These are phyloP conservation scores for Leucosticte australis DNA, from an alignment of 2,113 vertebrate species.

Conservation along the genomic window DNA sequence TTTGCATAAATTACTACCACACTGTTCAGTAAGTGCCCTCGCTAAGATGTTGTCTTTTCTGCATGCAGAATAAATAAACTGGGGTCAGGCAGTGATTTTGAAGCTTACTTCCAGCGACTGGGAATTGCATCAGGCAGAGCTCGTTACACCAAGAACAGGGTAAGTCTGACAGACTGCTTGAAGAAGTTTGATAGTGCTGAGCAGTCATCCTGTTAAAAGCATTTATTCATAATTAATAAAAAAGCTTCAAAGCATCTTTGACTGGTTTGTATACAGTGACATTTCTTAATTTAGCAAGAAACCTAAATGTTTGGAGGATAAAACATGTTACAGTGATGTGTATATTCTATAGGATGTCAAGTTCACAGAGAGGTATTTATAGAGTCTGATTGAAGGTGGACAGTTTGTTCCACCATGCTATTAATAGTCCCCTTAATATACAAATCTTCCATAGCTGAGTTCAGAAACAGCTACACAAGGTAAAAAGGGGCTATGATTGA, in stretches of 20 bases:
- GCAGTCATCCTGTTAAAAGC: neutral
- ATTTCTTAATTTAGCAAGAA: neutral
- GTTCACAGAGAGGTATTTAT: neutral
- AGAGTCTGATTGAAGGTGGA: neutral
- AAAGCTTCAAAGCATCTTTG: neutral
- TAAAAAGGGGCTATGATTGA: neutral
- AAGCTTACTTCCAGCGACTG: conserved; percentile 92
- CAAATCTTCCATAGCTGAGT: neutral
- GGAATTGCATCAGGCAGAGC: conserved; percentile 90
- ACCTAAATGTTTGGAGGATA: neutral
- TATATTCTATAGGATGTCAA: neutral
- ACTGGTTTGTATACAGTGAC: neutral
- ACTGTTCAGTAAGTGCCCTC: neutral
- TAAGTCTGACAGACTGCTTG: conserved; percentile 48
- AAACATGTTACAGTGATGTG: neutral
- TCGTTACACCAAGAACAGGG: conserved; percentile 93
- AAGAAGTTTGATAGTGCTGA: neutral
- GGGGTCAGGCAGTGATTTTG: conserved; percentile 97
- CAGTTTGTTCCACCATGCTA: neutral
- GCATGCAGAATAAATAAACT: conserved; percentile 89
- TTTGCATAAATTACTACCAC: neutral
- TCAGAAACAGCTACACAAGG: neutral
- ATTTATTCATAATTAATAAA: neutral
- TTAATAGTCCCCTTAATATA: neutral
- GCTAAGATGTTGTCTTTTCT: neutral